Evolutionary conservation across 2,797 vertebrate species (phyloP).

Genomic region (Sternarchorhynchus goeldii): DNA sequence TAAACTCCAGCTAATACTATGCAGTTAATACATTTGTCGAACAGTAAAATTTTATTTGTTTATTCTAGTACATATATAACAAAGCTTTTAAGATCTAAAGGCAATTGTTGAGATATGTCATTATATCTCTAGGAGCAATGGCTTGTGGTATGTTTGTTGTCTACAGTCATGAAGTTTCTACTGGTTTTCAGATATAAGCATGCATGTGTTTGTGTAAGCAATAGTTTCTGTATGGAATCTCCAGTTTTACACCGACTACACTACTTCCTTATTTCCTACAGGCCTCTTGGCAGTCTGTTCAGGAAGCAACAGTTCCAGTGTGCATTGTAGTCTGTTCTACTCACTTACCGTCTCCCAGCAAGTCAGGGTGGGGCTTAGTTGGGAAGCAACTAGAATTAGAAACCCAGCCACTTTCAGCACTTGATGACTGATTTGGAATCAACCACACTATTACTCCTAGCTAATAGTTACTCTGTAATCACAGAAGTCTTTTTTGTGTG

Average conservation of each 20-base stretch:
- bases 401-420: slow-evolving; percentile 36
- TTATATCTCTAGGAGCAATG: slow-evolving; percentile 14
- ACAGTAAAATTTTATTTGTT: slow-evolving; percentile 16
- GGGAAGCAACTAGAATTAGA: slow-evolving; percentile 32
- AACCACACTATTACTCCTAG: not conserved
- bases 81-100: slow-evolving; percentile 7
- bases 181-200: not conserved
- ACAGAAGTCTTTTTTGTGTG: not conserved
- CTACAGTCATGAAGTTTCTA: not conserved
- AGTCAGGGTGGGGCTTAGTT: slow-evolving; percentile 45
- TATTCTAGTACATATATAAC: slow-evolving; percentile 17
- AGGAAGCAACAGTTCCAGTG: slow-evolving; percentile 48
- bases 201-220: not conserved
- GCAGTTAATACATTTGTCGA: not conserved
- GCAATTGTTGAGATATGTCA: slow-evolving; percentile 3
- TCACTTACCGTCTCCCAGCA: slow-evolving; percentile 40
- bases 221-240: slow-evolving; percentile 29
- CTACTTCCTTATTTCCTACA: slow-evolving; percentile 45
- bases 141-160: not conserved
- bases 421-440: slow-evolving; percentile 40
- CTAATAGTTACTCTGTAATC: not conserved
- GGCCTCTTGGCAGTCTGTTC: slow-evolving; percentile 42
- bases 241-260: slow-evolving; percentile 44
- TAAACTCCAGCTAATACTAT: slow-evolving; percentile 14
- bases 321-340: slow-evolving; percentile 29